Evolutionary conservation across 2,113 vertebrate species (phyloP), one percentile per base, ranked within the genome.

Genomic region (Sorex araneus): DNA sequence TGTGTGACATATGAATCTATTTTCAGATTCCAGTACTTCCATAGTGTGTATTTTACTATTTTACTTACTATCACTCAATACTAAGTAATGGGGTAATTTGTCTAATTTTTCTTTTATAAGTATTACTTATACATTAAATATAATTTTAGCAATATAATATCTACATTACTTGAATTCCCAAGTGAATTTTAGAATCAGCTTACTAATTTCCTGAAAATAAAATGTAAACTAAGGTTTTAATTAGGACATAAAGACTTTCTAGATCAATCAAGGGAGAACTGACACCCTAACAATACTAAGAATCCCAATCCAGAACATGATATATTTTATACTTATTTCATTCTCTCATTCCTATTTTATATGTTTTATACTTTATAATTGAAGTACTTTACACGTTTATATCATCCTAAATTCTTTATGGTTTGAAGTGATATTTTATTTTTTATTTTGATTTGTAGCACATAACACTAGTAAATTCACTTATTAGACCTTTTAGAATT

Each of bases 291-390:
- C 11, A 85, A 69, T 21, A 76, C 25, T 47, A 19, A 78, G 32
- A 16, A 3, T 66, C 75, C 19, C 21, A 25, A 3, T 36, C 23
- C 32, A 32, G 12, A 76, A 76, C 21, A 70, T 10, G 21, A 9
- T 4, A 1, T 30, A 8, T 79, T 21, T 70, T 23, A 64, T 28
- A 45, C 19, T 74, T 45, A 92, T 16, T 82, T 84, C 77, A 34
- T 89, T 64, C 45, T 74, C 84, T 94, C 8, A 83, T 70, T 93
- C 75, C 30, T 85, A 18, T 40, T 10, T n/a, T 50, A 19, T 40
- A 7, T 13, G 1, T 64, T 82, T 67, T 69, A 34, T 25, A 73
- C 16, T 30, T 94, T 85, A 82, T 73, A 47, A 73, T 43, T 63
- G n/a, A 79, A 86, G 75, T 18, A 75, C 30, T 9, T 86, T 47